phyloP scores from a whole-genome alignment of 2,888 invertebrate species.

The Bombylius major region DNA sequence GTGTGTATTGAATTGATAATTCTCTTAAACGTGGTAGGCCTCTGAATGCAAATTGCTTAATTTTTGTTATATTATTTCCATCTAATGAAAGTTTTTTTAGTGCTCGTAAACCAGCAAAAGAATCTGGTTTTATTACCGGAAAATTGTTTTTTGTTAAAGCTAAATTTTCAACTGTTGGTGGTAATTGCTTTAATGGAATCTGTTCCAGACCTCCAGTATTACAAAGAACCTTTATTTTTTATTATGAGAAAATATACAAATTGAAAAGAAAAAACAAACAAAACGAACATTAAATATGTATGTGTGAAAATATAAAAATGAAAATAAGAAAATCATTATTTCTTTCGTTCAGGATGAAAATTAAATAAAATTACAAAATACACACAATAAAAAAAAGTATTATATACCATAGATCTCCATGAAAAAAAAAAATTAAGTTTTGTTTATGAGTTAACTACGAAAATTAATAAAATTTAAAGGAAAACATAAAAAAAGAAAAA shows the following conservation, averaged over 20 bases:
- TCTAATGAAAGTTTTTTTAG: slow-evolving; percentile 73
- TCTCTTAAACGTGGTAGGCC: slow-evolving; percentile 65
- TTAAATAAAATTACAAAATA: too few relatives aligned
- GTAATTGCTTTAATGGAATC: slow-evolving; percentile 63
- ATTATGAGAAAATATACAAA: too few relatives aligned
- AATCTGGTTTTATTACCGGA: slow-evolving; percentile 66
- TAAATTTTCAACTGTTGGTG: slow-evolving; percentile 67
- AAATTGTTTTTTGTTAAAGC: slow-evolving; percentile 78
- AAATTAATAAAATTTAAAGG: background rate
- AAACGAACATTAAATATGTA: too few relatives aligned
- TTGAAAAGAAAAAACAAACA: too few relatives aligned
- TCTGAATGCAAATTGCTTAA: slow-evolving; percentile 76
- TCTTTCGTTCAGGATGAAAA: too few relatives aligned
- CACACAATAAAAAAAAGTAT: too few relatives aligned
- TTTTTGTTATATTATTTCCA: slow-evolving; percentile 72
- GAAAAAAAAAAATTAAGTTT: slow-evolving; percentile 13
- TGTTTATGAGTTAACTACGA: too few relatives aligned
- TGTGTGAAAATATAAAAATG: background rate
- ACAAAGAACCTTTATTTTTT: slow-evolving; percentile 62
- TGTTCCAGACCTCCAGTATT: slow-evolving; percentile 72
- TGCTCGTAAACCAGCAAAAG: slow-evolving; percentile 67
- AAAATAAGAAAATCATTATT: background rate
- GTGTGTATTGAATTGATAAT: slow-evolving; percentile 77
- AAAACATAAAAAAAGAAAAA: too few relatives aligned
- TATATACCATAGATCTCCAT: slow-evolving; percentile 24